A percentile compares a stretch with the other conserved stretches of the same genome.
Conservation (phyloP, 2,113 vertebrate genomes). For the Bubo blakistoni region DNA sequence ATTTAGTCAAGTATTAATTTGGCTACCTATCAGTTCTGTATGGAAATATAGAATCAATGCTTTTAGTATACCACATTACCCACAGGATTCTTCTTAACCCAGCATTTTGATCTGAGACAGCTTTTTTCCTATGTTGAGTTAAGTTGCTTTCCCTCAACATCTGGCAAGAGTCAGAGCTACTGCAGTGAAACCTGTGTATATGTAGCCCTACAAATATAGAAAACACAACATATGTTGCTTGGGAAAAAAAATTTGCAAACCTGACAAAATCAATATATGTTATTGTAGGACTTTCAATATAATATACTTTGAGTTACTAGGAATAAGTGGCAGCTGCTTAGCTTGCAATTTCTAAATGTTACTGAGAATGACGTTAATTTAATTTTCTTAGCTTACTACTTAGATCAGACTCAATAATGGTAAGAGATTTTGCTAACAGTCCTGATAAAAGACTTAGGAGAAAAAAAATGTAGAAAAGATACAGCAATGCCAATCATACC, state of each 20-base stretch:
- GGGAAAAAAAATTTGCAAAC: not conserved
- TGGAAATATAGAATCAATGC: not conserved
- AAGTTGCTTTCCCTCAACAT: not conserved
- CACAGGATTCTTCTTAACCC: not conserved
- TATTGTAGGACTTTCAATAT: not conserved
- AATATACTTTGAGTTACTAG: not conserved
- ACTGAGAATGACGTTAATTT: constrained; percentile 25
- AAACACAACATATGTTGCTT: not conserved
- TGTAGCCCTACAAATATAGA: not conserved
- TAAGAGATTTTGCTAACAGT: not conserved
- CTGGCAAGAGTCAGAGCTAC: not conserved
- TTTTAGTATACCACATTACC: not conserved
- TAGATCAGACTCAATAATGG: not conserved
- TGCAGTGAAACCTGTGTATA: not conserved
- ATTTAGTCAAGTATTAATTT: not conserved
- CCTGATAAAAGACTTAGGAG: not conserved
- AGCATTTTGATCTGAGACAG: not conserved
- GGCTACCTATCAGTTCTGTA: not conserved
- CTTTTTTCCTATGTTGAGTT: not conserved
- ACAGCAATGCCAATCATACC: not conserved
- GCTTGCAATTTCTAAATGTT: constrained; percentile 20
- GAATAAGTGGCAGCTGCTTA: constrained; percentile 14
- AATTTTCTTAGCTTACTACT: not conserved
- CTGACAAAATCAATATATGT: constrained; percentile 4
- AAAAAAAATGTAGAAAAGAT: not conserved